Evolutionary conservation across 2,113 vertebrate species (phyloP), one percentile per base, ranked within the genome.

Genomic region (Notechis scutatus): DNA sequence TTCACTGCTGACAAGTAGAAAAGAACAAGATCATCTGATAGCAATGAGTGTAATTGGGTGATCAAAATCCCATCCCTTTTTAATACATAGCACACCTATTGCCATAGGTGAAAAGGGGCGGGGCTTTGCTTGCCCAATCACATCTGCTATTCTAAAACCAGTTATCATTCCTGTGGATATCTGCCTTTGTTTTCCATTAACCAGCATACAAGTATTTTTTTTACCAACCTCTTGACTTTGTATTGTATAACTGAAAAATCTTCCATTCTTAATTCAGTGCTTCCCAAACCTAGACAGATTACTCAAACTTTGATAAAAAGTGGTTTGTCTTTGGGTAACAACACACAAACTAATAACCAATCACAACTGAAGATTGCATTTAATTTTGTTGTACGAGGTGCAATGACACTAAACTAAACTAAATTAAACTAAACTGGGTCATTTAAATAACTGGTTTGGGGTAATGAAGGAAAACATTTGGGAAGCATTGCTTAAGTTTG

Each of bases 1-100:
- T 7, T 23, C 59, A 26, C 87, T 93, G 94, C 95, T 93, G 94
- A 93, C 90, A 12, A 54, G 47, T 86, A 92, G 85, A 54, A 93
- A 87, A 45, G 57, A 69, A 61, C 39, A 88, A 85, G n/a, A 23
- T 86, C 45, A 8, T n/a, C 3, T 59, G n/a, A 15, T 69, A 14
- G 61, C 42, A 1, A 81, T 81, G 74, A 18, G 34, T 42, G 18
- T 81, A 20, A 39, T 8, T 21, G n/a, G 18, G 34, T 81, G 74
- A 21, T 81, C 34, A 42, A 81, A 81, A 20, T 21, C 18, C 34
- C 34, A 9, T 6, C 34, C 69, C 34, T 10, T 81, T 81, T 81
- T 21, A 42, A 81, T 81, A 39, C 2, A 7, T 18, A 42, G 34
- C n/a, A 81, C 5, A 20, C n/a, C 2, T 34, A 81, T 39, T 81